phyloP scores from a whole-genome alignment of 2,797 vertebrate genomes.

The Phylloscopus collybita region DNA sequence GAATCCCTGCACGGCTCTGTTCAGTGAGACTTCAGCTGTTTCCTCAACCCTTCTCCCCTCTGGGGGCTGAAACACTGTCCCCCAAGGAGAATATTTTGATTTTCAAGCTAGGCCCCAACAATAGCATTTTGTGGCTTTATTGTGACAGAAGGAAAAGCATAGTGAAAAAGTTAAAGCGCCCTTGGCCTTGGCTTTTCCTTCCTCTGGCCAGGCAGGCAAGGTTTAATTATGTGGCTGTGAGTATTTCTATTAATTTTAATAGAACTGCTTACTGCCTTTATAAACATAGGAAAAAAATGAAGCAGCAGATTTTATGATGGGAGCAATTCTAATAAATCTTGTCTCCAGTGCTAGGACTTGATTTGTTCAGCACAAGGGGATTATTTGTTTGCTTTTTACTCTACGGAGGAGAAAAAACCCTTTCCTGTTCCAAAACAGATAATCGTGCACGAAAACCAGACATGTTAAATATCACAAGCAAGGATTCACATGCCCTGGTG shows the following conservation, averaged over 20 bases:
- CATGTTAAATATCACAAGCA: background rate
- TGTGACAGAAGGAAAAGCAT: background rate
- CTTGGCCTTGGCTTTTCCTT: background rate
- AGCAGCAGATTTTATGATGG: background rate
- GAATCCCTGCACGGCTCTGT: background rate
- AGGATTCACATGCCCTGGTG: background rate
- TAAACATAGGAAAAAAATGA: background rate
- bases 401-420: background rate
- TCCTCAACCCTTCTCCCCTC: background rate
- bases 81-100: background rate
- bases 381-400: constrained; percentile 2
- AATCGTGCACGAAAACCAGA: background rate
- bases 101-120: background rate
- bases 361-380: background rate
- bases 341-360: background rate
- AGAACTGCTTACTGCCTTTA: background rate
- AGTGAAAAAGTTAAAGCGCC: background rate
- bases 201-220: background rate
- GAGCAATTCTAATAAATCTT: background rate
- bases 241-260: background rate
- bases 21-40: background rate
- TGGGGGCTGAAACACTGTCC: background rate
- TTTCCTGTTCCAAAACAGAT: background rate
- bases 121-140: background rate
- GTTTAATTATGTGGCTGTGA: background rate